A percentile compares a stretch with the other conserved stretches of the same genome.
These are phyloP conservation scores for Brenthis hecate DNA, from an alignment of 2,888 invertebrate genomes.

Conservation along the genomic window DNA sequence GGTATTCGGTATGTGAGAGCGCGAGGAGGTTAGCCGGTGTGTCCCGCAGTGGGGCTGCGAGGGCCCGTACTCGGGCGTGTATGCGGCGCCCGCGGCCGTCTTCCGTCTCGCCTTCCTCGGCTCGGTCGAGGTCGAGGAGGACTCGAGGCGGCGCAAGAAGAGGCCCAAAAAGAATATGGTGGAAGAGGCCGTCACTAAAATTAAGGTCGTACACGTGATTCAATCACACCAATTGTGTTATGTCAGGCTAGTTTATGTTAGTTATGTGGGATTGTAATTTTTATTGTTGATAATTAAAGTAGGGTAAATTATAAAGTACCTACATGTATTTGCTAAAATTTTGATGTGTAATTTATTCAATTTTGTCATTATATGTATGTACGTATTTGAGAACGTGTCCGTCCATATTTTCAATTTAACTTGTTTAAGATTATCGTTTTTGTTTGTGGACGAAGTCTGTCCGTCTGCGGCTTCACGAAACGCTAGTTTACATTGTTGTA, in stretches of 20 bases:
- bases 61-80: slow-evolving; percentile 77
- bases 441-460: not conserved
- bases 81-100: slow-evolving; percentile 86
- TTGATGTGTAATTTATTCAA: too few species aligned
- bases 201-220: slow-evolving; percentile 84
- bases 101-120: slow-evolving; percentile 92
- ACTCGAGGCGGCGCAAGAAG: slow-evolving; percentile 87
- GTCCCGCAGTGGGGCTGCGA: slow-evolving; percentile 72
- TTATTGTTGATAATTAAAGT: too few species aligned
- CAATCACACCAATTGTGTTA: slow-evolving; percentile 4
- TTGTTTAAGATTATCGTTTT: too few species aligned
- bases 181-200: slow-evolving; percentile 92
- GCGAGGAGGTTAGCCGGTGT: slow-evolving; percentile 69
- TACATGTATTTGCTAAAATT: too few species aligned
- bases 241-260: slow-evolving; percentile 2
- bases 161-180: slow-evolving; percentile 94
- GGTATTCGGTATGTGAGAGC: slow-evolving; percentile 50
- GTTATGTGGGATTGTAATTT: not conserved
- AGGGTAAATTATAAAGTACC: too few species aligned
- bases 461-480: not conserved
- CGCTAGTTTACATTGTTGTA: not conserved
- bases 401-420: too few species aligned
- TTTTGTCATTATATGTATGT: too few species aligned
- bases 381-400: too few species aligned
- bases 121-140: slow-evolving; percentile 93